phyloP scores from a whole-genome alignment of 2,797 vertebrate genomes.

The Myotis myotis region DNA sequence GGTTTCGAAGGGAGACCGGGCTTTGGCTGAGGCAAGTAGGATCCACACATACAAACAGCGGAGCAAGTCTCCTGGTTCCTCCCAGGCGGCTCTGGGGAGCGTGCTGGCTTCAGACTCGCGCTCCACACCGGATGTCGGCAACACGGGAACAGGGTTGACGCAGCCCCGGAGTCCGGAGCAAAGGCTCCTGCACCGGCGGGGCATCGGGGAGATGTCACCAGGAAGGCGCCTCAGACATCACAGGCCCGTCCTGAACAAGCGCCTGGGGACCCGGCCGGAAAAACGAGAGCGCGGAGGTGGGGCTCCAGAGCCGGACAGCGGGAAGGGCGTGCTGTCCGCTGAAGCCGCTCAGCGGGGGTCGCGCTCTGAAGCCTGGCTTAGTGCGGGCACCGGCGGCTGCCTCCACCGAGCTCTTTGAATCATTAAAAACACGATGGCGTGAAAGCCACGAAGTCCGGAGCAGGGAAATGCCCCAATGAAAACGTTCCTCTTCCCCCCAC shows the following conservation, averaged over 20 bases:
- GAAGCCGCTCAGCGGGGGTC: background rate
- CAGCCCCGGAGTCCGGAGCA: background rate
- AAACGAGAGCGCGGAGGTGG: background rate
- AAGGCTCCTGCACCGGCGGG: background rate
- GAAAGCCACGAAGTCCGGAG: background rate
- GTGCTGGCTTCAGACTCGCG: background rate
- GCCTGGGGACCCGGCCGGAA: background rate
- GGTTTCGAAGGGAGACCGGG: background rate
- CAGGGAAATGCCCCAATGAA: background rate
- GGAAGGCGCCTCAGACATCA: background rate
- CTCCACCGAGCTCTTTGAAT: background rate
- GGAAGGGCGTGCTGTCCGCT: rapidly evolving
- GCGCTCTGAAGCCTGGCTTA: background rate
- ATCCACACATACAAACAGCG: background rate
- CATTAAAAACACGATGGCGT: background rate
- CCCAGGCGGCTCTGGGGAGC: background rate
- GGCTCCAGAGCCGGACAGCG: background rate
- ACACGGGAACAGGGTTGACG: background rate
- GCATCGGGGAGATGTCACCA: background rate
- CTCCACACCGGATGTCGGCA: background rate
- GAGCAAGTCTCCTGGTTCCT: background rate
- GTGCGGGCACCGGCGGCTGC: background rate
- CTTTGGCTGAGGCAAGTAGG: background rate
- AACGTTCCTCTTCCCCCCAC: background rate
- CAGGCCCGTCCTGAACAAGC: background rate